Conservation (phyloP, 2,888 invertebrate genomes). For the Pterostichus madidus region DNA sequence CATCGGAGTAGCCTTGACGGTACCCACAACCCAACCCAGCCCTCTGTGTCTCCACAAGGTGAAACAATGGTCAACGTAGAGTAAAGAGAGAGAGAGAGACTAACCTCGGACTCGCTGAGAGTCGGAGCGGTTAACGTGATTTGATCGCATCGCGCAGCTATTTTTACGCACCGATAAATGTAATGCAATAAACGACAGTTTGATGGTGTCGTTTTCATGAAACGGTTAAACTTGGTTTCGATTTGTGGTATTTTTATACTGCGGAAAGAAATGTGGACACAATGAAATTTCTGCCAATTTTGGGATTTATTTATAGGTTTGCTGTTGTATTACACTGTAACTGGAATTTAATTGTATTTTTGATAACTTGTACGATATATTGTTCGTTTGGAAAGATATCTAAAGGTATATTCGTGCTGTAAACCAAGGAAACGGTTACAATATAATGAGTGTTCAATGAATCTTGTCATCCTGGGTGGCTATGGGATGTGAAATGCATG, state of each 20-base stretch:
- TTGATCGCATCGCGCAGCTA: conserved; percentile 4
- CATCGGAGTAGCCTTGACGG: background rate
- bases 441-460: too few relatives aligned
- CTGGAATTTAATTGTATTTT: background rate
- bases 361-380: too few relatives aligned
- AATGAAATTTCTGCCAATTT: conserved; percentile 10
- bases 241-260: background rate
- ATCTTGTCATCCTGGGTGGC: too few relatives aligned
- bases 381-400: too few relatives aligned
- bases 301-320: background rate
- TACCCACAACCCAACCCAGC: background rate
- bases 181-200: conserved; percentile 15
- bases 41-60: background rate
- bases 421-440: too few relatives aligned
- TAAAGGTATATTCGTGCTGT: too few relatives aligned
- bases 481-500: too few relatives aligned
- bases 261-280: background rate
- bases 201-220: conserved; percentile 6
- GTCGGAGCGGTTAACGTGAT: background rate
- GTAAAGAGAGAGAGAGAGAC: background rate
- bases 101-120: background rate
- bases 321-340: background rate
- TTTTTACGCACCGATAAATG: conserved; percentile 30
- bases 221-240: conserved; percentile 4
- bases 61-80: too few relatives aligned